Percentiles rank a stretch among this genome's conserved stretches.
Conservation (phyloP, 2,113 vertebrate species). For the Peucedramus taeniatus region DNA sequence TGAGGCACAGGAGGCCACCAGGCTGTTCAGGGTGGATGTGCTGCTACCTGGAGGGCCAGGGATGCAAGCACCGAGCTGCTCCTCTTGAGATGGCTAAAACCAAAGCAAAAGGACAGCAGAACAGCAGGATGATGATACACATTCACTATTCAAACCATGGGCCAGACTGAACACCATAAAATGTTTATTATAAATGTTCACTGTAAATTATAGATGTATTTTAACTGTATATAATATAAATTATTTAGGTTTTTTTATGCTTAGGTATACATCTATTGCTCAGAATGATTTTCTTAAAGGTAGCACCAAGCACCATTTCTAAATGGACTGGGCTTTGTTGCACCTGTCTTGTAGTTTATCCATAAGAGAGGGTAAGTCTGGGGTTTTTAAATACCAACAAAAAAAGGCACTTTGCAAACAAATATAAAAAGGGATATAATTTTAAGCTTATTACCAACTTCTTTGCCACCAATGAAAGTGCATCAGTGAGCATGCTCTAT, state of each 20-base stretch:
- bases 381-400: neutral
- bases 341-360: neutral
- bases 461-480: neutral
- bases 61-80: slow-evolving; percentile 56
- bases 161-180: neutral
- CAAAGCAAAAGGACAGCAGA: neutral
- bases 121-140: neutral
- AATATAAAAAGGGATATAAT: neutral
- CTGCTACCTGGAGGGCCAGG: slow-evolving; percentile 70
- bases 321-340: neutral
- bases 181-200: neutral
- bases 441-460: neutral
- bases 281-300: neutral
- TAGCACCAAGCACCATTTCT: neutral
- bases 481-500: neutral
- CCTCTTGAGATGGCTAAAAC: slow-evolving; percentile 74
- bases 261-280: neutral
- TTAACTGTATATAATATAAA: neutral
- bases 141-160: neutral
- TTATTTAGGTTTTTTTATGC: neutral
- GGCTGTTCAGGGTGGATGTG: slow-evolving; percentile 86
- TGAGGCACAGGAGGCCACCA: slow-evolving; percentile 92
- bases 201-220: neutral
- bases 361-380: neutral
- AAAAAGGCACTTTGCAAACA: neutral